These are phyloP conservation scores for Limnephilus marmoratus DNA, from an alignment of 2,888 invertebrate genomes.

Conservation along the genomic window DNA sequence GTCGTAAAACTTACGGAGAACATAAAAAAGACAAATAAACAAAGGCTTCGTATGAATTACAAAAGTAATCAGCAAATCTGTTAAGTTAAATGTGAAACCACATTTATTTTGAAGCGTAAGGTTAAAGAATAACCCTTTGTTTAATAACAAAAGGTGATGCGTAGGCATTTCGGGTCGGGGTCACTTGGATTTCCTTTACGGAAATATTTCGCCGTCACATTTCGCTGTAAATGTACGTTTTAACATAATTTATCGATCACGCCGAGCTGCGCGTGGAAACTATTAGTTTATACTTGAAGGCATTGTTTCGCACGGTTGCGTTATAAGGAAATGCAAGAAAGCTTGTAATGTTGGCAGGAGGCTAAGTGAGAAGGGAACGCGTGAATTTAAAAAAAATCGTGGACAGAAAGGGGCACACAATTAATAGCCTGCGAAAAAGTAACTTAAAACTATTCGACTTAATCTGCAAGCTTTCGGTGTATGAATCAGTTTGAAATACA, in stretches of 20 bases:
- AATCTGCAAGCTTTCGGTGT: background rate
- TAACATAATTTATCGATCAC: constrained; percentile 47
- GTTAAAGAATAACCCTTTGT: constrained; percentile 45
- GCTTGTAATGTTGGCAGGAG: background rate
- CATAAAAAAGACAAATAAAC: constrained; percentile 21
- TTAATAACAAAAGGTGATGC: constrained; percentile 50
- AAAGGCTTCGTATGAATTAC: background rate
- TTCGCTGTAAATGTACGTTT: constrained; percentile 47
- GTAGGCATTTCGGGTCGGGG: constrained; percentile 32
- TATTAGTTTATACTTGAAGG: background rate
- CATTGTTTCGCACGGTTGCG: constrained; percentile 2
- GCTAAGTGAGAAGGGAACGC: background rate
- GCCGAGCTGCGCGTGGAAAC: constrained; percentile 11
- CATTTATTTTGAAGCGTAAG: constrained; percentile 32
- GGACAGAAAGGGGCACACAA: background rate
- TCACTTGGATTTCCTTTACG: constrained; percentile 40
- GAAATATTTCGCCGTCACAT: constrained; percentile 48
- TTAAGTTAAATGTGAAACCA: background rate
- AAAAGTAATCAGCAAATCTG: constrained; percentile 18
- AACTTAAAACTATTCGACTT: too few relatives aligned
- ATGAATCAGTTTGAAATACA: too few relatives aligned
- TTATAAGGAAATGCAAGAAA: background rate
- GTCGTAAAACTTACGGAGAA: constrained; percentile 5
- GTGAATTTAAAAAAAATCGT: background rate
- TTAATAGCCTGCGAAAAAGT: background rate